These are phyloP conservation scores for Drepana falcataria DNA, from an alignment of 2,888 invertebrate species.

Conservation along the genomic window DNA sequence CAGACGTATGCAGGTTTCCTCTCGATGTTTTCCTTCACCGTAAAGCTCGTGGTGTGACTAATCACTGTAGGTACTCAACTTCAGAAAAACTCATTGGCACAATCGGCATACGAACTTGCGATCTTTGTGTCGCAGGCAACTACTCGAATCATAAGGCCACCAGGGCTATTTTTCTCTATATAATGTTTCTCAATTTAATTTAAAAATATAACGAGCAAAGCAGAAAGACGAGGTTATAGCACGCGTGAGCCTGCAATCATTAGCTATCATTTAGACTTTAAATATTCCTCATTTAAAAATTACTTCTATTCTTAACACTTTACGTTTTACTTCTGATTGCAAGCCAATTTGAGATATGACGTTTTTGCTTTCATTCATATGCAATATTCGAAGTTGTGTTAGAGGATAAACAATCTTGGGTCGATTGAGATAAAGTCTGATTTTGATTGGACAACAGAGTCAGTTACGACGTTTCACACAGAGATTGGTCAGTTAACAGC, in stretches of 20 bases:
- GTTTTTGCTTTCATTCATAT: not conserved
- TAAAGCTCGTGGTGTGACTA: too few species aligned
- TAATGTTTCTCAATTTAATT: too few species aligned
- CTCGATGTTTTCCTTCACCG: too few species aligned
- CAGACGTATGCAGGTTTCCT: too few species aligned
- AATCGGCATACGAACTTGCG: too few species aligned
- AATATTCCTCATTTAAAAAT: not conserved
- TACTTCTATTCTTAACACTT: too few species aligned
- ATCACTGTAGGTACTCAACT: too few species aligned
- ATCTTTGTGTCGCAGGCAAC: too few species aligned
- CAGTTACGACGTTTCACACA: slow-evolving; percentile 16
- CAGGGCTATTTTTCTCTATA: too few species aligned
- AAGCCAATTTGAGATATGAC: not conserved
- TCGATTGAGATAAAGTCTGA: accelerated
- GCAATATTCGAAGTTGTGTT: not conserved
- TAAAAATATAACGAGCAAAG: too few species aligned
- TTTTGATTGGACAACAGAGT: not conserved
- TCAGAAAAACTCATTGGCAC: too few species aligned
- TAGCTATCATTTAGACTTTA: not conserved
- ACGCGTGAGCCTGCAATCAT: not conserved
- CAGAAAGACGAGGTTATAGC: not conserved
- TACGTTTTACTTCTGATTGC: not conserved
- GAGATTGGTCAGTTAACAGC: slow-evolving; percentile 23
- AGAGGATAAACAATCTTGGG: not conserved
- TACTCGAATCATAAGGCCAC: too few species aligned